These are phyloP conservation scores for Peucedramus taeniatus DNA, from an alignment of 2,113 vertebrate species.

Conservation along the genomic window DNA sequence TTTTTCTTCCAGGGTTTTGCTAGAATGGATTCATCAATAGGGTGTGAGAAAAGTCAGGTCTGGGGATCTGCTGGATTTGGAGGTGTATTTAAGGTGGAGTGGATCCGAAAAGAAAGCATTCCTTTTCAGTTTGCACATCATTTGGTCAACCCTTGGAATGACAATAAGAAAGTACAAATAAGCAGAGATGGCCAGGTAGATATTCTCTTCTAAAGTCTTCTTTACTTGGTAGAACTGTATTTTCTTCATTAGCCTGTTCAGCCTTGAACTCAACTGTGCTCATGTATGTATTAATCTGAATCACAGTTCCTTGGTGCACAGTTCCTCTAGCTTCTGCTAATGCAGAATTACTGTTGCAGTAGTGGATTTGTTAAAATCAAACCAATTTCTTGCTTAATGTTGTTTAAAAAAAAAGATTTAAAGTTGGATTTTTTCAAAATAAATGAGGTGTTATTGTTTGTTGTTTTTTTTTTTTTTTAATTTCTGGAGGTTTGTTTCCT, in stretches of 20 bases:
- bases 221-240: not conserved
- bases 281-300: not conserved
- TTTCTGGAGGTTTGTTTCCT: not conserved
- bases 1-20: conserved; percentile 83
- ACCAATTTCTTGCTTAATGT: not conserved
- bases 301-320: not conserved
- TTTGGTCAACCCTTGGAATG: conserved; percentile 91
- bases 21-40: conserved; percentile 84
- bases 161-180: conserved; percentile 91
- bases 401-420: rapidly evolving
- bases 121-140: conserved; percentile 84
- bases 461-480: not conserved
- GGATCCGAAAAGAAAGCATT: conserved; percentile 86
- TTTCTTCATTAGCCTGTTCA: not conserved
- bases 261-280: not conserved
- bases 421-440: not conserved
- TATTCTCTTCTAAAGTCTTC: not conserved
- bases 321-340: not conserved
- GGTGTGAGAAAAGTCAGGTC: conserved; percentile 82
- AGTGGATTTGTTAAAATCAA: not conserved
- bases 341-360: not conserved
- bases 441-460: not conserved
- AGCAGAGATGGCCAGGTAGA: conserved; percentile 93
- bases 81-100: conserved; percentile 89
- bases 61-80: conserved; percentile 86